Conservation (phyloP, 2,888 invertebrate species). For the Eustalomyia histrio region DNA sequence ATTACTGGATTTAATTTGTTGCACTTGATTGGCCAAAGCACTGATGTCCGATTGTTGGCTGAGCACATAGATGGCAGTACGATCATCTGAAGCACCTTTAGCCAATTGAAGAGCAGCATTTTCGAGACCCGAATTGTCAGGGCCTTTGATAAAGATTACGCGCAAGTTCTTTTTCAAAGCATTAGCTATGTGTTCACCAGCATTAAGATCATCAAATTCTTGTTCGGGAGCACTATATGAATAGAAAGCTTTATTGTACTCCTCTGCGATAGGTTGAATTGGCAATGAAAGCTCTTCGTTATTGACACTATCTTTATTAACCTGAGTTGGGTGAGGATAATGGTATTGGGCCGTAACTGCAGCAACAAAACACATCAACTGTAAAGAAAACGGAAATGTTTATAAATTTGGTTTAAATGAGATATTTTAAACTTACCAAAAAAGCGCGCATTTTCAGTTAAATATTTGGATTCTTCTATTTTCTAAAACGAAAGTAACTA, state of each 20-base stretch:
- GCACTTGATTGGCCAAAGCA: constrained; percentile 71
- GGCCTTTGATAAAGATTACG: constrained; percentile 77
- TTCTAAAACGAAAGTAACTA: not conserved
- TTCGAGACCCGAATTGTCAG: constrained; percentile 73
- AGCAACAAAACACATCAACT: constrained; percentile 71
- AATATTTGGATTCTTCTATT: constrained; percentile 43
- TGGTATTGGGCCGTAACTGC: constrained; percentile 62
- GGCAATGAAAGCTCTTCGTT: constrained; percentile 67
- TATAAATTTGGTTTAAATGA: not conserved
- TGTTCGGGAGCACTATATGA: constrained; percentile 75
- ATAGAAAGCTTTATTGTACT: constrained; percentile 70
- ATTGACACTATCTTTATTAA: constrained; percentile 34
- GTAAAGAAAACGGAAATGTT: constrained; percentile 6
- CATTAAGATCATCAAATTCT: constrained; percentile 69
- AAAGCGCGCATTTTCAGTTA: constrained; percentile 71
- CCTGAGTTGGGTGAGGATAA: constrained; percentile 37
- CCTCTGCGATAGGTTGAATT: constrained; percentile 67
- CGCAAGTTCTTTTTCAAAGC: constrained; percentile 72
- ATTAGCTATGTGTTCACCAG: constrained; percentile 68
- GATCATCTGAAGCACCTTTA: constrained; percentile 73
- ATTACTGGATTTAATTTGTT: constrained; percentile 69
- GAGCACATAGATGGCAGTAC: constrained; percentile 74
- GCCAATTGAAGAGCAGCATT: constrained; percentile 73
- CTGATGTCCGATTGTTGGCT: constrained; percentile 74
- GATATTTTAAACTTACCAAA: constrained; percentile 69